Evolutionary conservation across 2,113 vertebrate genomes (phyloP).

Genomic region (Sisor rabdophorus): DNA sequence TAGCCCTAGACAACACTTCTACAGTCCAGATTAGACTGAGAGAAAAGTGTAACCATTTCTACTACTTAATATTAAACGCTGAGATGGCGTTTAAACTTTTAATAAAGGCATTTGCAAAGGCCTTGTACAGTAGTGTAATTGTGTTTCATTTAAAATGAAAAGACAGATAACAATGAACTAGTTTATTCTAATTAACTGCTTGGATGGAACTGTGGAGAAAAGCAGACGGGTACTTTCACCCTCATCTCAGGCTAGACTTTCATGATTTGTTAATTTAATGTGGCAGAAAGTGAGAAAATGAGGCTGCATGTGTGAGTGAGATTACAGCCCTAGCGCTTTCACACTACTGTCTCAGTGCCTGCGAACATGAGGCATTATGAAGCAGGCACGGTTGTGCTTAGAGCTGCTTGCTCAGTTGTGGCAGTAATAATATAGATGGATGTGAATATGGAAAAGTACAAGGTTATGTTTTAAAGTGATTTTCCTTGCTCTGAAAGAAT

Average conservation of each 20-base stretch:
- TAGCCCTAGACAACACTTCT: not conserved
- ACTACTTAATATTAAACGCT: slow-evolving; percentile 5
- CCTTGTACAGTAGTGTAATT: slow-evolving; percentile 22
- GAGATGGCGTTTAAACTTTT: slow-evolving; percentile 17
- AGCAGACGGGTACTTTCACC: slow-evolving; percentile 22
- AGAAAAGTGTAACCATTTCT: not conserved
- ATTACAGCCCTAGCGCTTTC: slow-evolving; percentile 27
- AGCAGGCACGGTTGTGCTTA: slow-evolving; percentile 13
- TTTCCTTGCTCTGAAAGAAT: not conserved
- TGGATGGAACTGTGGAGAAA: slow-evolving; percentile 24
- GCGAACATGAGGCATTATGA: slow-evolving; percentile 39
- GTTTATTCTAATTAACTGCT: slow-evolving; percentile 42
- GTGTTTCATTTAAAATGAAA: slow-evolving; percentile 13
- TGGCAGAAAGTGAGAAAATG: slow-evolving; percentile 37
- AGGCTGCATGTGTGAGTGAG: slow-evolving; percentile 29
- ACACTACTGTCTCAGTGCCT: slow-evolving; percentile 18
- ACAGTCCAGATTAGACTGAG: not conserved
- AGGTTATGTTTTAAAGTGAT: not conserved
- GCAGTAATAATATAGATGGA: not conserved
- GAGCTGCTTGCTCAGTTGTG: slow-evolving; percentile 5
- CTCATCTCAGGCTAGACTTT: slow-evolving; percentile 24
- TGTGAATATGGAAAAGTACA: not conserved
- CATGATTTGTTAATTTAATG: slow-evolving; percentile 41
- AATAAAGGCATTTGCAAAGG: slow-evolving; percentile 21
- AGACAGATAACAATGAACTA: slow-evolving; percentile 31